Percentiles rank a stretch among this genome's conserved stretches.
phyloP scores from a whole-genome alignment of 2,113 vertebrate species.

The Xiphophorus hellerii region DNA sequence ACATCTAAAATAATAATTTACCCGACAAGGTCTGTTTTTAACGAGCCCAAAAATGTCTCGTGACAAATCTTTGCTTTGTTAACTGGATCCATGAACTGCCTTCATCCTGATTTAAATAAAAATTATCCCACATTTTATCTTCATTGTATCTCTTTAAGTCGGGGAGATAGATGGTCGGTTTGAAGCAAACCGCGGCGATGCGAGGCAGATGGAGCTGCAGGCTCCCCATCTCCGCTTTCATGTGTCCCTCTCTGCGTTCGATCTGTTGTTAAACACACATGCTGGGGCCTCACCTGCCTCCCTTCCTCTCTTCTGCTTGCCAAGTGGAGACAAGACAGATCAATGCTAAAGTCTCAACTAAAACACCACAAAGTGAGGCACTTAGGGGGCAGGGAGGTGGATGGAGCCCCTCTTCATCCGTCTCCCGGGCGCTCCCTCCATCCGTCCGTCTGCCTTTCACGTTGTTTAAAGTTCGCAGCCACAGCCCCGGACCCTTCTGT shows the following conservation, averaged over 20 bases:
- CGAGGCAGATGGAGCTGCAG: constrained; percentile 33
- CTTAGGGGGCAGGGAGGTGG: constrained; percentile 36
- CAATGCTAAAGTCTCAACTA: constrained; percentile 75
- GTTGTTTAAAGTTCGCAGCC: constrained; percentile 63
- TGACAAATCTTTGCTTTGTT: not conserved
- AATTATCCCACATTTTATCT: not conserved
- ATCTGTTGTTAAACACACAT: constrained; percentile 66
- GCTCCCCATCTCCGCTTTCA: constrained; percentile 50
- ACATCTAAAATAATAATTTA: not conserved
- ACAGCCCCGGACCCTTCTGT: constrained; percentile 71
- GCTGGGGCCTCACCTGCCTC: constrained; percentile 64
- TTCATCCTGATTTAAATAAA: not conserved
- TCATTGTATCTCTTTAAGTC: constrained; percentile 8
- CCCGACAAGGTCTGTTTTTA: not conserved
- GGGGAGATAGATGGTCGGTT: not conserved
- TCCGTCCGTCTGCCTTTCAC: constrained; percentile 56
- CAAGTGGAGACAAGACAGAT: constrained; percentile 68
- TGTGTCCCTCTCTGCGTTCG: constrained; percentile 49
- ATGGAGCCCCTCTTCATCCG: constrained; percentile 49
- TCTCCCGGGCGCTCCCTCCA: constrained; percentile 40
- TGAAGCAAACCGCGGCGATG: not conserved
- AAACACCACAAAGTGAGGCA: constrained; percentile 55
- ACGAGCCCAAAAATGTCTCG: not conserved
- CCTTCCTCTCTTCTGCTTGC: constrained; percentile 24
- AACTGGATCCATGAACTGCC: not conserved